phyloP scores from a whole-genome alignment of 2,113 vertebrate genomes.

The Andinoacara biseriatus region DNA sequence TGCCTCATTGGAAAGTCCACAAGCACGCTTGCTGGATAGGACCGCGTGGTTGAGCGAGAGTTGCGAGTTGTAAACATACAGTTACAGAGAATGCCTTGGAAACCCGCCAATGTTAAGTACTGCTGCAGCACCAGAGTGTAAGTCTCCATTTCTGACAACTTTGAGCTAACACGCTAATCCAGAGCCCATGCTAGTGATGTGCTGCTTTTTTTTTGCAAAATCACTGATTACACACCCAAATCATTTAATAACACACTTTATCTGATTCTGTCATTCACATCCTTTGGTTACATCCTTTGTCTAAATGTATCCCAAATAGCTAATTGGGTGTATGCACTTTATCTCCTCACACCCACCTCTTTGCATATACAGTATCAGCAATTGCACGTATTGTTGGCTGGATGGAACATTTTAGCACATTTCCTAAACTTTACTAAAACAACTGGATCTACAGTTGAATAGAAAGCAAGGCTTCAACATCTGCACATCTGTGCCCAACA shows the following conservation, averaged over 20 bases:
- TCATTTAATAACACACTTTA: not conserved
- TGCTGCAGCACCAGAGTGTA: not conserved
- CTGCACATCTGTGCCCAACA: not conserved
- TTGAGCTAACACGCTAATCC: not conserved
- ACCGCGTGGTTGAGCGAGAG: accelerated
- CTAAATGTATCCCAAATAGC: not conserved
- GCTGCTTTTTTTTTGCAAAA: not conserved
- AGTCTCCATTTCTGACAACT: not conserved
- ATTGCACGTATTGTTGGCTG: not conserved
- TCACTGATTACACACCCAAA: not conserved
- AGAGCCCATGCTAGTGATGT: not conserved
- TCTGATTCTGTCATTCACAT: not conserved
- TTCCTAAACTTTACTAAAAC: not conserved
- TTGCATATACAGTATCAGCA: not conserved
- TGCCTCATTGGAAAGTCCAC: not conserved
- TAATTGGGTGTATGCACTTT: not conserved
- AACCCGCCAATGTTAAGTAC: not conserved
- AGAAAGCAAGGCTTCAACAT: not conserved
- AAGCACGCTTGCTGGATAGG: accelerated
- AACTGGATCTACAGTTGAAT: not conserved
- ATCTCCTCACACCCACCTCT: not conserved
- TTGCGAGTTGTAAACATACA: not conserved
- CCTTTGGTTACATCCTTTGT: not conserved
- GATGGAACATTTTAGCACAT: not conserved
- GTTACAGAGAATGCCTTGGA: not conserved